Evolutionary conservation across 2,797 vertebrate genomes (phyloP), one percentile per base, ranked within the genome.

Genomic region (Schizothorax lantsangensis): DNA sequence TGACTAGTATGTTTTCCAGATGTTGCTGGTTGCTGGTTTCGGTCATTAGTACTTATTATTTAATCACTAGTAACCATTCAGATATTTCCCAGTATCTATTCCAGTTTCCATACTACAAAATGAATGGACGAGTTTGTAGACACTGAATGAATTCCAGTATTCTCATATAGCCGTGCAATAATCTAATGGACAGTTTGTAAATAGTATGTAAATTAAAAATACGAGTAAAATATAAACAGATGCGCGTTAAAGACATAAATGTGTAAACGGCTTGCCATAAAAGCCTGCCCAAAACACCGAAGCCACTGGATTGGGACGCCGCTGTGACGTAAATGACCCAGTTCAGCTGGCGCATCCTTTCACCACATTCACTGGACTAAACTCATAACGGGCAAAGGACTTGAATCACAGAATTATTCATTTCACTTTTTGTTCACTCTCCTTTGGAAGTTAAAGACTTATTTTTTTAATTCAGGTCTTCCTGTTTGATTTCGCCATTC

Each of bases 311-410:
- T 79, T 71, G 81, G 73, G 71, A 59, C 81, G 62, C 73, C 30
- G 83, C 26, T 81, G 47, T 79, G 83, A 88, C 87, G 84, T 88
- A 82, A 47, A 82, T 85, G 87, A 88, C 87, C 87, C 85, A 90
- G 57, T 87, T 88, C 82, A 81, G 68, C 57, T 64, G 73, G 45
- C 77, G 45, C 77, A 81, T 83, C 78, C 78, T 85, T 84, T 84
- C 59, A 38, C 68, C 74, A 72, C 64, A 71, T 36, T 74, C 74
- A 78, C 84, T 36, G 73, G 86, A 83, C 43, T 54, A 66, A 81
- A 84, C 52, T 79, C 64, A 62, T 62, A 47, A 78, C 64, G 40
- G 26, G 19, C 14, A 73, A 49, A 59, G 36, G 10, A 57, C 36
- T 45, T 78, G 40, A 72, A 64, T 79, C 26, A 64, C 54, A 72